Evolutionary conservation across 2,888 invertebrate species (phyloP), one percentile per base, ranked within the genome.

Genomic region (Aromia moschata): DNA sequence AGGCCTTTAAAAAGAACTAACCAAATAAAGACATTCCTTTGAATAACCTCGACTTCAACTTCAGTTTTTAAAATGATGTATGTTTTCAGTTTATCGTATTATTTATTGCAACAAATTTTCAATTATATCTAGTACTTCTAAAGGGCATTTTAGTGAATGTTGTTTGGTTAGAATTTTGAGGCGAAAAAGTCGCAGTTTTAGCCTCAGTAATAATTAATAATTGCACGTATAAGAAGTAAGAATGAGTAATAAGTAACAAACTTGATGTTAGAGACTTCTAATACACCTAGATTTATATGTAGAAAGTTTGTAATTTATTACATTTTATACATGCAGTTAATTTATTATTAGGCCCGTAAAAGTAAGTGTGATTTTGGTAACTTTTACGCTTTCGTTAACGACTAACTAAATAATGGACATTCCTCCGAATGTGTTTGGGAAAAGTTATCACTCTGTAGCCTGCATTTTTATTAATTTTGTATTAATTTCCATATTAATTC

Each of bases 281-380:
- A 20, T 43, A 43, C 12, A 12, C 25, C n/a, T n/a, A 43, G 20
- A 43, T 43, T 43, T 25, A 12, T 43, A 25, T 43, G 11, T 11
- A 18, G 17, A 20, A 14, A 54, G 55, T 58, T 67, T 65, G 61
- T 70, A 67, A 69, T 69, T 70, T 69, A 67, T 69, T 69, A 67
- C 64, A 56, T 63, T 67, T 69, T 64, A 65, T 69, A 68, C 58
- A 64, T 66, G 65, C 64, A 61, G 57, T 65, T 68, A 68, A 70
- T 64, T 70, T 67, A 63, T 64, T 62, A 20, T 49, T 37, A 62
- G 60, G 60, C 62, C 64, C 64, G 51, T 57, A 43, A 61, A 43
- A 58, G 58, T 56, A 51, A 54, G 45, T 61, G 51, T 51, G 53
- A 33, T 60, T 61, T 59, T 56, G 55, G 52, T 60, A 60, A 63